Evolutionary conservation across 2,888 invertebrate species (phyloP).

Genomic region (Caenorhabditis auriculariae): DNA sequence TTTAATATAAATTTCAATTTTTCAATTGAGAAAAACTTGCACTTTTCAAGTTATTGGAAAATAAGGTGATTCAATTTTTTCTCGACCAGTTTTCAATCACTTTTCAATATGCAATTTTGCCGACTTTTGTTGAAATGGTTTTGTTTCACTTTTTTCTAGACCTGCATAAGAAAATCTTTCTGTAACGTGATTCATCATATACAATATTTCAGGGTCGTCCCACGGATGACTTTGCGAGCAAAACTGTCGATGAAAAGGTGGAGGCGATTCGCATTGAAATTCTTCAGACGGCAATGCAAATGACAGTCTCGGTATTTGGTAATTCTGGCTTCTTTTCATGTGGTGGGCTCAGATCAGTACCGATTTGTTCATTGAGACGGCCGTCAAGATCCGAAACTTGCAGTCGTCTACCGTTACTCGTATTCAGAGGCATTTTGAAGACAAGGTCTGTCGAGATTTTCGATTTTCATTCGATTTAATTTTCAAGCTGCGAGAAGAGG

Average conservation of each 20-base stretch:
- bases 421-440: conserved; percentile 50
- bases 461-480: neutral
- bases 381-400: conserved; percentile 56
- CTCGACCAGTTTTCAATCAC: neutral
- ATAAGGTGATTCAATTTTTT: neutral
- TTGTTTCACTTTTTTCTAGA: too few relatives aligned
- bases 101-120: too few relatives aligned
- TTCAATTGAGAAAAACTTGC: too few relatives aligned
- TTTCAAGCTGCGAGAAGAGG: conserved; percentile 14
- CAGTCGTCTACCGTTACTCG: conserved; percentile 53
- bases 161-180: too few relatives aligned
- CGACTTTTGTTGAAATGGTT: too few relatives aligned
- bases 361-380: conserved; percentile 47
- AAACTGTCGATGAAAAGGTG: conserved; percentile 35
- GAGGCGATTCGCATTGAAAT: conserved; percentile 29
- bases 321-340: neutral
- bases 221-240: conserved; percentile 26
- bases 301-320: too few relatives aligned
- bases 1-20: neutral
- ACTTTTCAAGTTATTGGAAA: too few relatives aligned
- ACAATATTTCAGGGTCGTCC: too few relatives aligned
- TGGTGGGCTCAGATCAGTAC: conserved; percentile 43
- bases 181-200: too few relatives aligned
- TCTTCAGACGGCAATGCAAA: conserved; percentile 20
- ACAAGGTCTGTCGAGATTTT: conserved; percentile 36